Base-by-base conservation (phyloP, 2,113 vertebrate genomes). In the Lethenteron reissneri region DNA sequence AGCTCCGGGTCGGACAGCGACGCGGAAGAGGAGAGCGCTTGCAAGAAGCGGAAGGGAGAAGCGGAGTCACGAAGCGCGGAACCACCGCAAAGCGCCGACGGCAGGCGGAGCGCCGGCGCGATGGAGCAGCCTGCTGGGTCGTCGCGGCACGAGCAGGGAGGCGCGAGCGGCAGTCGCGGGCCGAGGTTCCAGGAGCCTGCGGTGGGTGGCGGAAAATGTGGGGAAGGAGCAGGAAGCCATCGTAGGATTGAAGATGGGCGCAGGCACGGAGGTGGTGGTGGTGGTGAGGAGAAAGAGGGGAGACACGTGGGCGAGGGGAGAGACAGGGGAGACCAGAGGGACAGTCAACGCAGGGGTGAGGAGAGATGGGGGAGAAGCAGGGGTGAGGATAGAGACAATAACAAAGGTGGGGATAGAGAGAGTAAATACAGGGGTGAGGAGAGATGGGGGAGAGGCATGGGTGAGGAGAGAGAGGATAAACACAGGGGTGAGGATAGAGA, bases 1-100 rank as follows among this genome's bases (percentile, higher is more conserved):
- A 41, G 41, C 41, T 41, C 41, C 41, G 41, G 41, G 41, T 41
- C 6, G 41, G 41, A 41, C 5, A 41, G 41, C 6, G 41, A 41
- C 41, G 41, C 41, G 41, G 41, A 41, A 41, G 41, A 41, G 41
- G 41, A 41, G 41, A 41, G 41, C 41, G 41, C 41, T 41, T 6
- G 41, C 41, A 41, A 41, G 81, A 84, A 78, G 79, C 80, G 73
- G 82, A 86, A 78, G 82, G 76, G 58, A 80, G 58, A 80, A 71
- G 78, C 72, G 57, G 79, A 76, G 78, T 78, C 71, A 71, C 78
- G 74, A 76, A 86, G 84, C 80, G 81, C 81, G 76, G 84, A 81
- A 79, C 75, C 78, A 77, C 58, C 73, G 74, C 79, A 80, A 77
- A 80, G 81, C 72, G 75, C 72, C 75, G 75, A 79, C 41, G 41